Conservation (phyloP, 2,113 vertebrate species). For the Mus spicilegus region DNA sequence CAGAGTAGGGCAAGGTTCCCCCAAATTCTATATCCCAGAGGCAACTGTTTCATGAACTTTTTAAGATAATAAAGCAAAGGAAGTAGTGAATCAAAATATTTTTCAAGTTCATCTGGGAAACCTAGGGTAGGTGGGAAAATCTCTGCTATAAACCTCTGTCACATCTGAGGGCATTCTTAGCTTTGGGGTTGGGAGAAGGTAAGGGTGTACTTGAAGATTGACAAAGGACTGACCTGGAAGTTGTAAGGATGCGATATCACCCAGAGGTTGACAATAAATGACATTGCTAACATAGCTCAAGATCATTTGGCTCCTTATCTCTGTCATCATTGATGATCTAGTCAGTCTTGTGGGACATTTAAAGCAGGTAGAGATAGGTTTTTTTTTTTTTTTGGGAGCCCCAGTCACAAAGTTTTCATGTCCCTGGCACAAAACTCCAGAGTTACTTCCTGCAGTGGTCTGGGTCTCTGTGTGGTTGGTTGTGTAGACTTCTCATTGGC, state of each 20-base stretch:
- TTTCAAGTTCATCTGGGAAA: not conserved
- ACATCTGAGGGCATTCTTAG: not conserved
- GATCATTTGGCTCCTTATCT: not conserved
- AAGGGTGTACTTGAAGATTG: not conserved
- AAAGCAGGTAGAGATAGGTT: not conserved
- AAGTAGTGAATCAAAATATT: not conserved
- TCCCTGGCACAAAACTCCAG: not conserved
- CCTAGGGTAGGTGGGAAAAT: no score
- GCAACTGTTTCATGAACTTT: not conserved
- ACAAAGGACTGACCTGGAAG: not conserved
- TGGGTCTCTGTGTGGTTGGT: not conserved
- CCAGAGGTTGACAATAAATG: not conserved
- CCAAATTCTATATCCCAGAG: not conserved
- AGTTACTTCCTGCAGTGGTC: not conserved
- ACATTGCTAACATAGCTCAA: not conserved
- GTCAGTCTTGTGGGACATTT: not conserved
- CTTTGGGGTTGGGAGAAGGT: not conserved
- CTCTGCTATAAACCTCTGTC: not conserved
- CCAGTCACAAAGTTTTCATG: not conserved
- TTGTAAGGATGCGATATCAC: not conserved
- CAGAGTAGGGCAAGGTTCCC: not conserved
- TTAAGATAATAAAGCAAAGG: not conserved
- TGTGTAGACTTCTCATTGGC: not conserved
- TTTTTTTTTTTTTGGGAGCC: not conserved
- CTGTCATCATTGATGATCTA: not conserved